phyloP scores from a whole-genome alignment of 2,888 invertebrate genomes.

The Hyposoter dolosus region DNA sequence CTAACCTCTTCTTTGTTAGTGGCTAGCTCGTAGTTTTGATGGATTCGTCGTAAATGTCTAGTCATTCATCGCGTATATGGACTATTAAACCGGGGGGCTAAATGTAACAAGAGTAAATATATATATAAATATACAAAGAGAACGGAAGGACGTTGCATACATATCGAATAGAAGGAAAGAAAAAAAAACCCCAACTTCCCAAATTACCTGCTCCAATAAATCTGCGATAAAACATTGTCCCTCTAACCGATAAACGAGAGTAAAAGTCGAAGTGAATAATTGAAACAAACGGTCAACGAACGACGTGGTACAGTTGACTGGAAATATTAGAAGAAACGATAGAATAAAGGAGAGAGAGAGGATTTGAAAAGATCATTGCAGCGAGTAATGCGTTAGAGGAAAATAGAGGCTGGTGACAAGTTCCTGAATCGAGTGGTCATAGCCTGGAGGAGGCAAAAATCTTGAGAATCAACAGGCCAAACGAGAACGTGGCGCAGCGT shows the following conservation, averaged over 20 bases:
- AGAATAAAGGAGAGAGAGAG: constrained; percentile 58
- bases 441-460: constrained; percentile 50
- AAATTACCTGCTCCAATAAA: not conserved
- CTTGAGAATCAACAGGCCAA: constrained; percentile 67
- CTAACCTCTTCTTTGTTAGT: not conserved
- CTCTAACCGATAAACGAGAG: not conserved
- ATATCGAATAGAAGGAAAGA: constrained; percentile 48
- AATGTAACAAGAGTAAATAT: not conserved
- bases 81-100: not conserved
- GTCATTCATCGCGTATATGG: constrained; percentile 21
- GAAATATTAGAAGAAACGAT: constrained; percentile 51
- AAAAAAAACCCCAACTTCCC: not conserved
- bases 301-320: constrained; percentile 33
- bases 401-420: constrained; percentile 58
- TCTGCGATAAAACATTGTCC: not conserved
- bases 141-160: constrained; percentile 49
- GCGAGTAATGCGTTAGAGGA: constrained; percentile 17
- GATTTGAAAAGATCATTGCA: constrained; percentile 19
- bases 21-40: not conserved
- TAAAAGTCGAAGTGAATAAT: constrained; percentile 26
- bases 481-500: constrained; percentile 39
- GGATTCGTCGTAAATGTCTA: constrained; percentile 23
- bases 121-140: constrained; percentile 4
- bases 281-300: constrained; percentile 36
- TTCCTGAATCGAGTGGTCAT: constrained; percentile 61